Conservation (phyloP, 92 coral and sea anemone species). For the Pocillopora grandis region DNA sequence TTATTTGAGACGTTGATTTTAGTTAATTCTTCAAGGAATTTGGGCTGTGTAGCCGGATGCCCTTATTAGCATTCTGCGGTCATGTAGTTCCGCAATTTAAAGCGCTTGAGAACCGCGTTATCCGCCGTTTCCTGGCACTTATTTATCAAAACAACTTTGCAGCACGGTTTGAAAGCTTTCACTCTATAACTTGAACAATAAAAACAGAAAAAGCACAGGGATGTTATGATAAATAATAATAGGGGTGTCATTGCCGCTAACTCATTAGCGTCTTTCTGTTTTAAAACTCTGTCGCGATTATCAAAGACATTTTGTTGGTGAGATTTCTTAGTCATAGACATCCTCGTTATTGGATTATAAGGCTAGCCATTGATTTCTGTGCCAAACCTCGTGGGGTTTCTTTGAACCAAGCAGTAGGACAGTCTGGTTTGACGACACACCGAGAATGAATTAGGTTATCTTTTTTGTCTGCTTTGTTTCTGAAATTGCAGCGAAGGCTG, state of each 20-base stretch:
- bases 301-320: background rate
- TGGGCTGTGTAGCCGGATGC: background rate
- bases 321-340: too few relatives aligned
- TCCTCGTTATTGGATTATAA: too few relatives aligned
- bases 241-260: background rate
- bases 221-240: conserved; percentile 2
- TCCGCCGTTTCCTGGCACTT: background rate
- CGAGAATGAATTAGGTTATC: too few relatives aligned
- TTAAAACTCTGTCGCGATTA: background rate
- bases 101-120: background rate
- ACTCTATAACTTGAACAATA: background rate
- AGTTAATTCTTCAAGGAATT: background rate
- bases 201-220: background rate
- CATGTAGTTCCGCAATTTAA: background rate
- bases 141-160: background rate
- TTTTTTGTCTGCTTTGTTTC: too few relatives aligned
- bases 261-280: background rate
- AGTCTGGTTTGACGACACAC: too few relatives aligned
- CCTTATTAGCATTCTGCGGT: background rate
- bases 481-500: background rate
- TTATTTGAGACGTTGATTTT: background rate
- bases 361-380: too few relatives aligned
- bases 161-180: conserved; percentile 1
- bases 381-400: too few relatives aligned
- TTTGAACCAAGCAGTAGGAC: too few relatives aligned